Base-by-base conservation (phyloP, 2,113 vertebrate genomes). In the Pelecanus crispus region DNA sequence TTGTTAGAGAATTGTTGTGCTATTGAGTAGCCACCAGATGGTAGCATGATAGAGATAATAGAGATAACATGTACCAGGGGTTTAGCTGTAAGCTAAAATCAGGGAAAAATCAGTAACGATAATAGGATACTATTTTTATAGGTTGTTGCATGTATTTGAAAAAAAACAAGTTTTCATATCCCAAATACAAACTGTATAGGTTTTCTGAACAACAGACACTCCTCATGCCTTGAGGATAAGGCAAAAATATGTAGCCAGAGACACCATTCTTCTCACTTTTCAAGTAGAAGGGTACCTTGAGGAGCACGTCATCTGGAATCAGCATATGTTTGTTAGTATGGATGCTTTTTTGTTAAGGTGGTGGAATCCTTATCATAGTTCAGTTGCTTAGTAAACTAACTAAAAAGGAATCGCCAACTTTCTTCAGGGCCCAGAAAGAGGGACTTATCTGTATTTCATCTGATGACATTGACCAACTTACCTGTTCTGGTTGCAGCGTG, bases 281-380 rank as follows among this genome's bases (percentile, higher is more conserved):
- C 24, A 81, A 61, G 25, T 31, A 50, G 24, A 59, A 72, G 29
- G 15, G 17, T 80, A 58, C 10, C 24, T 79, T 45, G 20, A 83
- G 14, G 67, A 84, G 1, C 5, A 14, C 2, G 3, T 53, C 10
- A 14, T 22, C 28, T 66, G 40, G 74, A 71, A 65, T 55, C 0
- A 0, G 8, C 1, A 0, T 36, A 13, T 0, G 1, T 22, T 68
- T 72, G 29, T 36, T 82, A 36, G 22, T 17, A 16, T 18, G 45
- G 42, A 38, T 15, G 9, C 11, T 68, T 58, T 50, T 80, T 70
- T 63, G 9, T 40, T 68, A 63, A 58, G 7, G 34, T 84, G 13
- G 7, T 36, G n/a, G n/a, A 80, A 58, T 50, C 34, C 10, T 44
- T 66, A 61, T 42, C 12, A 47, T 12, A 42, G 16, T 61, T 91